A percentile compares a stretch with the other conserved stretches of the same genome.
These are phyloP conservation scores for Pollenia angustigena DNA, from an alignment of 2,888 invertebrate genomes.

Conservation along the genomic window DNA sequence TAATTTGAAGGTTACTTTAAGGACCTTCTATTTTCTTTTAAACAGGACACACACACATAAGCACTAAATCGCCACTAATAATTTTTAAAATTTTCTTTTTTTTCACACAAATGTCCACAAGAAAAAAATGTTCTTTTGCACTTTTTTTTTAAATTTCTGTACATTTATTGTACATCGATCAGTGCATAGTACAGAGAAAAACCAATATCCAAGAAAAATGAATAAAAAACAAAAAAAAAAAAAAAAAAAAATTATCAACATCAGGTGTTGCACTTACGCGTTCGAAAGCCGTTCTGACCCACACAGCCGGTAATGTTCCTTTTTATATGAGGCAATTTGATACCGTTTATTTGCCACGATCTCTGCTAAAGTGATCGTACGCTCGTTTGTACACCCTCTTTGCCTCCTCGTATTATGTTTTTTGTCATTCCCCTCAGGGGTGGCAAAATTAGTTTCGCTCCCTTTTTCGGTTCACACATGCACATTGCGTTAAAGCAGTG, in stretches of 20 bases:
- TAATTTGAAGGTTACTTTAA: conserved; percentile 66
- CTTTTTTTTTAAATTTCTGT: conserved; percentile 57
- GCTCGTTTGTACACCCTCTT: conserved; percentile 64
- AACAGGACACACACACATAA: conserved; percentile 35
- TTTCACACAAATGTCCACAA: conserved; percentile 29
- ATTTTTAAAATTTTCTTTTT: conserved; percentile 41
- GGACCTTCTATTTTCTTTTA: conserved; percentile 65
- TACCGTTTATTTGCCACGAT: conserved; percentile 81
- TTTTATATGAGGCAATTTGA: conserved; percentile 85
- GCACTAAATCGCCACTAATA: conserved; percentile 45
- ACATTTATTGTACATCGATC: conserved; percentile 8
- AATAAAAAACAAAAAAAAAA: conserved; percentile 70
- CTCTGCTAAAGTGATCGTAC: conserved; percentile 70
- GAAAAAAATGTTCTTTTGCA: conserved; percentile 11
- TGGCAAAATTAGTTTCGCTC: conserved; percentile 76
- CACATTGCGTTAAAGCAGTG: conserved; percentile 74
- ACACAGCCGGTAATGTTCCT: conserved; percentile 87
- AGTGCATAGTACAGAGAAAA: conserved; percentile 18
- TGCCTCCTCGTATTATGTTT: conserved; percentile 67
- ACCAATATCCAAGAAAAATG: conserved; percentile 69
- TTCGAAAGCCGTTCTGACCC: conserved; percentile 98
- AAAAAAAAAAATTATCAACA: conserved; percentile 78
- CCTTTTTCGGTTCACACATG: conserved; percentile 81
- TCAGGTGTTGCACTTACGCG: conserved; percentile 90
- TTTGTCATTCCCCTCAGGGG: conserved; percentile 37